Base-by-base conservation (phyloP, 2,797 vertebrate species). In the Schizothorax lantsangensis region DNA sequence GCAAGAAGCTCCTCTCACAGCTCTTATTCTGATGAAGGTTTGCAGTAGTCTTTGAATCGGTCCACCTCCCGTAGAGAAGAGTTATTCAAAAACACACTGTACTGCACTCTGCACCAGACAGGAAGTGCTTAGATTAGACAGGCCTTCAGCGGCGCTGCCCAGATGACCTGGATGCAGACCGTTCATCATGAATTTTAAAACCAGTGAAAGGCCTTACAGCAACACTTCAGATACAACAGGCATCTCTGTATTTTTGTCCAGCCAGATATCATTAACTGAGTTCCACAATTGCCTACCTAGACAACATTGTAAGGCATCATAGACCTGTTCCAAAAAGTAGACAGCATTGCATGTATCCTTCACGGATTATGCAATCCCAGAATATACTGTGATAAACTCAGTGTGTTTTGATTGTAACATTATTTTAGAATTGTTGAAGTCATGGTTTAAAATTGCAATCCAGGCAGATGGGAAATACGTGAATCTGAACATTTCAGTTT, bases 21-120 rank as follows among this genome's bases (percentile, higher is more conserved):
- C n/a, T 43, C 52, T 77, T 86, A 75, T 84, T 88, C 88, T 54
- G 33, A 85, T 86, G 64, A 87, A 86, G 79, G 17, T 85, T 82
- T 81, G 54, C 49, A 64, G 83, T 33, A 82, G 87, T 79, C 86
- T 82, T 86, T 66, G 68, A 88, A 80, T 83, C 74, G 79, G 87
- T 45, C 74, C 47, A 85, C 82, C 57, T 84, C 84, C 86, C 23
- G 15, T 83, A 84, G 87, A 87, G 47, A 54, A 82, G 43, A 71
- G 33, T 72, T 86, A 73, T 64, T 54, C 19, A 77, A 66, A 82
- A 73, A 81, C 52, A 69, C 62, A 82, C 68, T 43, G 54, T 49
- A 49, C 30, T 66, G n/a, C 21, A 81, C 43, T 73, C 23, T 21
- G 12, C 88, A 77, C 71, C 45, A 69, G 62, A 59, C 62, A 71